Evolutionary conservation across 2,113 vertebrate species (phyloP).

Genomic region (Myotis yumanensis): DNA sequence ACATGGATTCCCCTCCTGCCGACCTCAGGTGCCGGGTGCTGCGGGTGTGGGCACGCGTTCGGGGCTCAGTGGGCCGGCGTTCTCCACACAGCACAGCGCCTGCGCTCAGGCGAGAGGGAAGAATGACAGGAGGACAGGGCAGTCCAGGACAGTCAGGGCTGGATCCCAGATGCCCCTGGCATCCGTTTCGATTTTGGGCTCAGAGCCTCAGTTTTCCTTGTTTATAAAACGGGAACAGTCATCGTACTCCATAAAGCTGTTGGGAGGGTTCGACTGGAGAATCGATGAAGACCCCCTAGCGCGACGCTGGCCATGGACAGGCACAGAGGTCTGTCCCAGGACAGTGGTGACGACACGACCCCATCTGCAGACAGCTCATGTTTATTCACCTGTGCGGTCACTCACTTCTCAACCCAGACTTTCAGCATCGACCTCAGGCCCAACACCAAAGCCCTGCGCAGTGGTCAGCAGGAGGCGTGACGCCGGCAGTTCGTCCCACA

Average conservation of each 20-base stretch:
- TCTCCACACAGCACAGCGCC: background rate
- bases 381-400: background rate
- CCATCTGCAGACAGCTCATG: background rate
- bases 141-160: background rate
- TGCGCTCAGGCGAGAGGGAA: background rate
- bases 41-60: accelerated
- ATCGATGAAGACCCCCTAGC: background rate
- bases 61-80: background rate
- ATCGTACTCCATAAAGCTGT: background rate
- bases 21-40: background rate
- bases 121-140: background rate
- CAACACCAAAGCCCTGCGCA: background rate
- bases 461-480: background rate
- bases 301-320: background rate
- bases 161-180: background rate
- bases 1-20: background rate
- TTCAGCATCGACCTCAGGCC: background rate
- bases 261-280: background rate
- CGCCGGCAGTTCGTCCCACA: background rate
- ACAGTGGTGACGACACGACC: background rate
- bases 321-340: accelerated
- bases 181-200: background rate
- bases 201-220: background rate
- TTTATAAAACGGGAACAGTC: background rate
- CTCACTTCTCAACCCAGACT: background rate